Conservation (phyloP, 2,888 invertebrate genomes). For the Muschampia plurimacula region DNA sequence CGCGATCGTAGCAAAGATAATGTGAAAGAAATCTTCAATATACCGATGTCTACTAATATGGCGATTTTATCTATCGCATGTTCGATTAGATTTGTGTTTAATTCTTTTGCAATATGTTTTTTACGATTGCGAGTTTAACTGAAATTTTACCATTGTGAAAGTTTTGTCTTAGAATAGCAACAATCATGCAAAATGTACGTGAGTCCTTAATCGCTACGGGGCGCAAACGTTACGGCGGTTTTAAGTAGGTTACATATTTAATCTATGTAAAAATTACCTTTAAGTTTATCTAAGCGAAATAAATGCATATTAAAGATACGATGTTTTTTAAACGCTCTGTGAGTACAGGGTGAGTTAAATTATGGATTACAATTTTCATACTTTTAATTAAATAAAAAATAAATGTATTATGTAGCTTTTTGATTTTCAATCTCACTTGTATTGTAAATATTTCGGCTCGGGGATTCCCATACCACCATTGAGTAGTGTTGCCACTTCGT, state of each 20-base stretch:
- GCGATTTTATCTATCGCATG: not conserved
- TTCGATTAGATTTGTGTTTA: not conserved
- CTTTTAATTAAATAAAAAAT: constrained; percentile 26
- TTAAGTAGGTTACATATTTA: constrained; percentile 35
- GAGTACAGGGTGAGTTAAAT: not conserved
- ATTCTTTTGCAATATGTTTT: not conserved
- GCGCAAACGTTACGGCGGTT: constrained; percentile 32
- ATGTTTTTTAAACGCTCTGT: constrained; percentile 25
- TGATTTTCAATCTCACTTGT: constrained; percentile 27
- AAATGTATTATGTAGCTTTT: constrained; percentile 26
- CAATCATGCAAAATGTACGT: constrained; percentile 3
- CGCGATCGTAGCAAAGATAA: not conserved
- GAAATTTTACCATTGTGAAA: constrained; percentile 13
- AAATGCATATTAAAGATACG: constrained; percentile 25
- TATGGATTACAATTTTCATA: constrained; percentile 29
- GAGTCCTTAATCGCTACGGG: constrained; percentile 17
- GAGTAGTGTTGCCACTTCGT: constrained; percentile 44
- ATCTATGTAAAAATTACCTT: constrained; percentile 31
- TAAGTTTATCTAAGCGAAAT: constrained; percentile 32
- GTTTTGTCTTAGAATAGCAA: constrained; percentile 12
- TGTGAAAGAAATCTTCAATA: not conserved
- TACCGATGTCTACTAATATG: not conserved
- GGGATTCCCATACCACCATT: constrained; percentile 29
- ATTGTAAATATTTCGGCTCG: constrained; percentile 49
- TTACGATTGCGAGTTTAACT: not conserved